These are phyloP conservation scores for Decapterus maruadsi DNA, from an alignment of 2,797 vertebrate genomes.

Conservation along the genomic window DNA sequence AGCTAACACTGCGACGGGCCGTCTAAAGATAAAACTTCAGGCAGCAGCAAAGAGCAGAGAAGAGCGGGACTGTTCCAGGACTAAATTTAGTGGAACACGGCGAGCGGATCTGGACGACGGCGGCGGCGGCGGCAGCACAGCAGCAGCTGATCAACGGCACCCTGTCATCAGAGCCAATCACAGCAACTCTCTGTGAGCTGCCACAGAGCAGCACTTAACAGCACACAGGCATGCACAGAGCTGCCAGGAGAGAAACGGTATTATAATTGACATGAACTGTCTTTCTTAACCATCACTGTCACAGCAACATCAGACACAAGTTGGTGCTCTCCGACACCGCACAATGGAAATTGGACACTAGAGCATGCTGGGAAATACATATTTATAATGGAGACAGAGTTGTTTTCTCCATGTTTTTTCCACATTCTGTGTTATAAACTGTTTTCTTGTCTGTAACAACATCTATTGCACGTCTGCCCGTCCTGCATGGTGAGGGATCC, in stretches of 20 bases:
- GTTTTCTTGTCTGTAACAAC: no score
- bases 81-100: conserved; percentile 21
- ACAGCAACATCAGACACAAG: background rate
- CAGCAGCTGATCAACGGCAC: conserved; percentile 16
- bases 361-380: conserved; percentile 1
- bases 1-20: conserved; percentile 23
- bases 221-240: background rate
- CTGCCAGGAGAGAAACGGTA: background rate
- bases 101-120: conserved; percentile 5
- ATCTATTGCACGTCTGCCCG: no score
- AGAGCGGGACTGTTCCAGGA: conserved; percentile 1
- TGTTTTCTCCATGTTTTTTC: no score
- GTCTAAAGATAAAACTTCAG: conserved; percentile 46
- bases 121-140: no score
- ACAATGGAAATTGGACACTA: background rate
- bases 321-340: background rate
- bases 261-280: background rate
- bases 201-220: conserved; percentile 1
- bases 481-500: no score
- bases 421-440: no score
- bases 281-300: background rate
- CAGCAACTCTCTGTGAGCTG: conserved; percentile 9
- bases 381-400: background rate
- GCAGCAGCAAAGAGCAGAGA: background rate
- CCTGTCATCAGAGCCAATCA: conserved; percentile 51